Base-by-base conservation (phyloP, 1,140 invertebrate species). In the Drosophila punjabiensis region DNA sequence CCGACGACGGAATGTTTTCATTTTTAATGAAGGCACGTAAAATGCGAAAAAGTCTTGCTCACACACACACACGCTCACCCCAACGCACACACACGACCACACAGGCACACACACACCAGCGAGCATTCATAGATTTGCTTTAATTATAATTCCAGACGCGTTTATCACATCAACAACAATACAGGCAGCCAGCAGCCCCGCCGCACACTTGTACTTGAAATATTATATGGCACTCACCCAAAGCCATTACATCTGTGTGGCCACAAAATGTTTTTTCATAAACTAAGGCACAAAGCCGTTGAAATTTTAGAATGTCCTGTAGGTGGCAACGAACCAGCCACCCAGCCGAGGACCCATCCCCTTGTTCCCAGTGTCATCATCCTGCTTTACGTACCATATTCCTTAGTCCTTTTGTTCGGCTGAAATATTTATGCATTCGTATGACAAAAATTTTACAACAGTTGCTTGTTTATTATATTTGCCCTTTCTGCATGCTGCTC, bases 1-100 rank as follows among this genome's bases (percentile, higher is more conserved):
- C 67, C 63, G 79, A 62, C 79, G 82, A 79, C 70, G 75, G 63
- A 89, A 89, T 86, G 86, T 90, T 90, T 90, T 91, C 86, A 91
- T 90, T 91, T 90, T 90, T 90, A 90, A 90, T 90, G 86, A 90
- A 90, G 89, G 86, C 86, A 90, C 86, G 86, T 90, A 90, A 90
- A 90, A 90, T 90, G 76, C 82, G 87, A 90, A 90, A 90, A 86
- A 90, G 65, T 90, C 82, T 69, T 58, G 47, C 59, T 55, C 47
- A 68, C 37, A 56, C 39, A 55, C 45, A 53, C 37, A 56, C 39
- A 55, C 45, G 48, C 55, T 48, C 20, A 60, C 30, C 35, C 55
- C 18, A n/a, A 11, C 16, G 10, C 32, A 67, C 52, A 43, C 28
- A 24, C 20, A 24, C 30, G 30, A 18, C 16, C 53, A 65, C 65